Base-by-base conservation (phyloP, 2,113 vertebrate species). In the Poicephalus gulielmi region DNA sequence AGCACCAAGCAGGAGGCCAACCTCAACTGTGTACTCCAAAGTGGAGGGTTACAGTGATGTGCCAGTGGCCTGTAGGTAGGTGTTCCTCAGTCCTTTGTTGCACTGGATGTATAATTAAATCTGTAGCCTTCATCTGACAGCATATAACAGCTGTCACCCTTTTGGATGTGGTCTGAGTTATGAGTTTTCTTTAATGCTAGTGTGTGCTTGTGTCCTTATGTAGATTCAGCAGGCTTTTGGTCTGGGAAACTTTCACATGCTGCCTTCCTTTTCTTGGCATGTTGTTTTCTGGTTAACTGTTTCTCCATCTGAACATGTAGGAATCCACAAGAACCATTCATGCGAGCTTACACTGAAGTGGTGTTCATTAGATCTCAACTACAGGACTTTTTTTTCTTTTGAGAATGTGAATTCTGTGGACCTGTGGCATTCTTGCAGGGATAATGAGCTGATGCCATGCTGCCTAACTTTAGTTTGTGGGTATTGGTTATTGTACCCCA, bases 131-230 rank as follows among this genome's bases (percentile, higher is more conserved):
- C 31, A 23, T 20, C 27, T 1, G 6, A 44, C 4, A 68, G 39
- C 5, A 3, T 50, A 12, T 3, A 75, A 66, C 57, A 88, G 15
- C 53, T 85, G 37, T 44, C 0, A 3, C 4, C 25, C 28, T 70
- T 81, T 53, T 31, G 33, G 35, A 31, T 81, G 35, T 39, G 10
- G 39, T 81, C 64, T 1, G 19, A 64, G 39, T 35, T 84, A 33
- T 0, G 2, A 49, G 70, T 77, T 24, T 74, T 30, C 35, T 64
- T 33, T 5, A 1, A 31, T 1, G 0, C 37, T 57, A 24, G 6
- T 2, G 2, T 33, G 27, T 62, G 16, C 16, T 60, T 1, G 10
- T 59, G 59, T 18, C 3, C 1, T 44, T 22, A 15, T 33, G 27
- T 8, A 35, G 30, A 49, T 53, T 49, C 37, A 91, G 43, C 9